Conservation (phyloP, 2,888 invertebrate species). For the Brassicogethes aeneus region DNA sequence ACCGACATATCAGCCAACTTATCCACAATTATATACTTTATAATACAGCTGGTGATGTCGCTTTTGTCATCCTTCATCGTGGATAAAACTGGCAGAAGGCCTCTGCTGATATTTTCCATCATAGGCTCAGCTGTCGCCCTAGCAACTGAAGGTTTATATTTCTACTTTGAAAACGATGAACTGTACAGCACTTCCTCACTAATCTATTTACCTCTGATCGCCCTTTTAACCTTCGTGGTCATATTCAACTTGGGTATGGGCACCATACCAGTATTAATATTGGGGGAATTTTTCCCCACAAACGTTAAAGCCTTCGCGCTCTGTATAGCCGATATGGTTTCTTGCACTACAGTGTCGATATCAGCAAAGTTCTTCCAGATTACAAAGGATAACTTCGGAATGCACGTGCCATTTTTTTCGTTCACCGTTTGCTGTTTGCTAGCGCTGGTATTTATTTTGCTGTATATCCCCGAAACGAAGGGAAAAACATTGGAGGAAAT, state of each 20-base stretch:
- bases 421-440: background rate
- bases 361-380: slow-evolving; percentile 1
- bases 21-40: background rate
- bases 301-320: background rate
- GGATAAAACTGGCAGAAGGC: background rate
- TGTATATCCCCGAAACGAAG: background rate
- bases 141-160: background rate
- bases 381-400: background rate
- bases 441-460: background rate
- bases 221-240: background rate
- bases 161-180: background rate
- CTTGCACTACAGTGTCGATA: background rate
- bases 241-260: background rate
- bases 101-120: background rate
- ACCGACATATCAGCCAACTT: background rate
- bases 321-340: background rate
- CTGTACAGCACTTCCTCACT: background rate
- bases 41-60: background rate
- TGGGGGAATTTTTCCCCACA: background rate
- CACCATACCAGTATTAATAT: background rate
- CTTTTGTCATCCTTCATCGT: background rate
- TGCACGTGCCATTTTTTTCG: background rate
- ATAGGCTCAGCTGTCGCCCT: background rate
- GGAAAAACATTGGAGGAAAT: slow-evolving; percentile 2
- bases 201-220: background rate